Conservation (phyloP, 2,797 vertebrate genomes). For the Melanotaenia maccullochi region DNA sequence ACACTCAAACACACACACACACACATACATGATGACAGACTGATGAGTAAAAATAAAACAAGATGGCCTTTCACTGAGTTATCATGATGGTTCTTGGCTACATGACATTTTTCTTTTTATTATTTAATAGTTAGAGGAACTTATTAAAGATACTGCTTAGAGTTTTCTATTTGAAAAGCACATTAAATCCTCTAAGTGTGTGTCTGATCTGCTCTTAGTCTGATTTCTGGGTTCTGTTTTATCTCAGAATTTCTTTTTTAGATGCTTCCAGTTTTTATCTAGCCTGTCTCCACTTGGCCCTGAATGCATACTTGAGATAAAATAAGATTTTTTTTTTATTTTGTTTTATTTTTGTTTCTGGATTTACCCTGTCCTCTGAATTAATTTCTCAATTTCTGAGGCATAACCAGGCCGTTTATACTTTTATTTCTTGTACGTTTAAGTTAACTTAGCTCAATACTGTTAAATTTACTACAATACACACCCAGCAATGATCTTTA, state of each 20-base stretch:
- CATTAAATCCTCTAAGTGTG: conserved; percentile 45
- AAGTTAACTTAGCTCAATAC: not conserved
- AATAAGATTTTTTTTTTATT: not conserved
- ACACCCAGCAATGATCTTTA: not conserved
- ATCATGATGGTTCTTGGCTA: conserved; percentile 26
- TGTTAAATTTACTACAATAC: not conserved
- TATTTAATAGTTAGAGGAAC: conserved; percentile 26
- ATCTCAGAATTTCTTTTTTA: conserved; percentile 31
- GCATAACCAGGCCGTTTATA: conserved; percentile 5
- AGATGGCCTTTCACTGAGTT: conserved; percentile 24
- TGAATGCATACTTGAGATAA: conserved; percentile 50
- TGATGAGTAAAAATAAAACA: conserved; percentile 43
- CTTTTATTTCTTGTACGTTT: not conserved
- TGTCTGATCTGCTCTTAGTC: conserved; percentile 38
- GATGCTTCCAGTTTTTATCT: conserved; percentile 40
- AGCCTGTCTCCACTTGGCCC: conserved; percentile 36
- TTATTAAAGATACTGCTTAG: conserved; percentile 32
- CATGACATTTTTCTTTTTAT: conserved; percentile 30
- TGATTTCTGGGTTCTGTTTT: conserved; percentile 25
- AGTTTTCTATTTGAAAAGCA: conserved; percentile 42
- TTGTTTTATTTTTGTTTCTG: conserved; percentile 7
- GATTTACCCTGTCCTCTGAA: conserved; percentile 6
- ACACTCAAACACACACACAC: not conserved
- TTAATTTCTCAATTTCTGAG: conserved; percentile 30
- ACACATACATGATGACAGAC: conserved; percentile 20